Base-by-base conservation (phyloP, 2,888 invertebrate genomes). In the Heliconius ismenius region DNA sequence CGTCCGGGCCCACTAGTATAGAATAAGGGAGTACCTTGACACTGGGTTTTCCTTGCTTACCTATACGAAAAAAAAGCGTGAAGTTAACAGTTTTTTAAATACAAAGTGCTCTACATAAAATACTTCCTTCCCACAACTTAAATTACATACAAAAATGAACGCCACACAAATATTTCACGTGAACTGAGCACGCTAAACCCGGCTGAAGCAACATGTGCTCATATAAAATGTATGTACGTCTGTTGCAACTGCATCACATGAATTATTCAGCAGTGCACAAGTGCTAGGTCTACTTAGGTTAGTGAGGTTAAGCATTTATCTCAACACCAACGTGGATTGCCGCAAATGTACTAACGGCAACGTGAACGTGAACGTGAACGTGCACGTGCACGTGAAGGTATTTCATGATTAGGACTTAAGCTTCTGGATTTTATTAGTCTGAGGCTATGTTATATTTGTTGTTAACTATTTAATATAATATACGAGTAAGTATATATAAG, bases 221-320 rank as follows among this genome's bases (percentile, higher is more conserved):
- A 75, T 78, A 43, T 76, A 54, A 63, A 64, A 78, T 75, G 68
- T 73, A 73, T 75, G 75, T 76, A 54, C 73, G 75, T 73, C 75
- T 77, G 67, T 78, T 75, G 73, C 68, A 73, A 73, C 68, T 76
- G 75, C 72, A 75, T 64, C 64, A 49, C 39, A 72, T 76, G 72
- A 72, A 72, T 76, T 70, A 72, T 76, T 65, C 76, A 76, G 15
- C 9, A 64, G 49, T 75, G 69, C 72, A 72, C 76, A 76, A 72
- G 72, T n/a, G 58, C 70, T 64, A 58, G 70, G 64, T 76, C 76
- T 76, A 72, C 64, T 64, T 75, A 67, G 75, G 60, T 68, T 43
- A 68, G 68, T 75, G 62, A 43, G 64, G 64, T 36, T 70, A 39
- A 70, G 54, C 54, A 64, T 64, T 72, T 72, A 75, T 75, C 75